Evolutionary conservation across 2,797 vertebrate genomes (phyloP), one percentile per base, ranked within the genome.

Genomic region (Melopsittacus undulatus): DNA sequence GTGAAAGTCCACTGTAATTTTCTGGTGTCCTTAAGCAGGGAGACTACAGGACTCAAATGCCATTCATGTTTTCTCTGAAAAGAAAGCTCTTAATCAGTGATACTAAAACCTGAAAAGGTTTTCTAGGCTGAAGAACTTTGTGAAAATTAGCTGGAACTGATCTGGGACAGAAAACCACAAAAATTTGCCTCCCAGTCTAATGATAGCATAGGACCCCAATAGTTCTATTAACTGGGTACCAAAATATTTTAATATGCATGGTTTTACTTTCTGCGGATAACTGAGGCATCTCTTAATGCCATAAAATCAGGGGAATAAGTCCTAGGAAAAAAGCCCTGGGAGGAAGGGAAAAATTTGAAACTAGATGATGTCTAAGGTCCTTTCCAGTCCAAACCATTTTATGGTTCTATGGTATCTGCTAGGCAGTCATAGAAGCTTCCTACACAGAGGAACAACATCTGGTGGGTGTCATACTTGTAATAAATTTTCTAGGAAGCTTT

Each of bases 1-100:
- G 75, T 92, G 84, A 74, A 89, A 52, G 30, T 76, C 34, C 29
- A n/a, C 19, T 82, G 22, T 69, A 36, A 48, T 87, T 82, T 92
- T 49, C 77, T 69, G 34, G 11, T 62, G 17, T 84, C 59, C 70
- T 73, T 81, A 75, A 78, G 38, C 59, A 93, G 63, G n/a, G 79
- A 29, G 49, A 46, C 24, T 46, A 45, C 13, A 34, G 59, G 72
- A 49, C 22, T 68, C 36, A 81, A 80, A 89, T 34, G 30, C 20
- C 3, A 2, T 92, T 93, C 8, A 3, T 79, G 11, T 69, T 92
- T 79, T 92, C 51, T 40, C 30, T 70, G n/a, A 45, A 51, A 83
- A 68, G n/a, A n/a, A 80, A 42, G 19, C 21, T 79, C n/a, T 64
- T 73, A 64, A 42, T 30, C 63, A 34, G 23, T 59, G 63, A 23